phyloP scores from a whole-genome alignment of 2,797 vertebrate species.

The Anguilla obscura region DNA sequence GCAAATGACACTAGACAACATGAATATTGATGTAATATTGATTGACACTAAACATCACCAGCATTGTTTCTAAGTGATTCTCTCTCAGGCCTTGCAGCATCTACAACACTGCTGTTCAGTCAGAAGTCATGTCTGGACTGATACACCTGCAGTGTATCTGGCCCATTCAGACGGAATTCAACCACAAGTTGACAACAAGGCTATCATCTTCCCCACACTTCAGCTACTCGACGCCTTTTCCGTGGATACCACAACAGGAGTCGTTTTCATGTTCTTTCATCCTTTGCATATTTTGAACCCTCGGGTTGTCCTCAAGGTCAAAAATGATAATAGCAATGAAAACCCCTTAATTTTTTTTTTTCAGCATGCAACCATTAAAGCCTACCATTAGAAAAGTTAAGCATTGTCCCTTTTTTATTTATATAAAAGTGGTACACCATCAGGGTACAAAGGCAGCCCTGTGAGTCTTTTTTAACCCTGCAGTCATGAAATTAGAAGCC shows the following conservation, averaged over 20 bases:
- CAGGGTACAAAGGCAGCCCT: not conserved
- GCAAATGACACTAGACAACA: not conserved
- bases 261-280: not conserved
- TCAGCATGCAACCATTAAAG: too few species aligned
- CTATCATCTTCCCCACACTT: not conserved
- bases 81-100: not conserved
- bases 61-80: not conserved
- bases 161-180: not conserved
- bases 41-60: not conserved
- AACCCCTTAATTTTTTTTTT: not conserved
- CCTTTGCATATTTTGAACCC: not conserved
- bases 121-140: not conserved
- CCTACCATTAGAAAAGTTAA: not conserved
- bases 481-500: not conserved
- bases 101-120: not conserved
- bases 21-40: not conserved
- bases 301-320: not conserved
- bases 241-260: not conserved
- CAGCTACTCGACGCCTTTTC: not conserved
- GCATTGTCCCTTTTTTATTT: not conserved
- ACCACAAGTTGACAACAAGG: not conserved
- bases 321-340: not conserved
- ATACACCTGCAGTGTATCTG: not conserved
- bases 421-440: not conserved
- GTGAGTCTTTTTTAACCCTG: not conserved